Evolutionary conservation across 2,113 vertebrate genomes (phyloP).

Genomic region (Ciconia maguari): DNA sequence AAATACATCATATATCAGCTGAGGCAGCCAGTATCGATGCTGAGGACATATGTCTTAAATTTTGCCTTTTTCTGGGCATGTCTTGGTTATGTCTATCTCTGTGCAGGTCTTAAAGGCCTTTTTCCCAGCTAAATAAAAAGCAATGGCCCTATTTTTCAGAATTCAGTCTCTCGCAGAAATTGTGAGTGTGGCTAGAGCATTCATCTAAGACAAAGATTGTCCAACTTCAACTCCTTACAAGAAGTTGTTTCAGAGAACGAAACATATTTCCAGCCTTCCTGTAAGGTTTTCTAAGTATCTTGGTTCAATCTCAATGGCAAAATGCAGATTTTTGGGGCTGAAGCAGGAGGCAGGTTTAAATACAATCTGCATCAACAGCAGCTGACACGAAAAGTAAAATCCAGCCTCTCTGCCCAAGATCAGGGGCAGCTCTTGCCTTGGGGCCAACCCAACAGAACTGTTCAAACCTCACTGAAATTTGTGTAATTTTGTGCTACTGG

Average conservation of each 20-base stretch:
- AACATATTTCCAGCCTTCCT: neutral
- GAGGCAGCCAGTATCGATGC: neutral
- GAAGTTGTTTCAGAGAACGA: neutral
- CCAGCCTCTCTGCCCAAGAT: neutral
- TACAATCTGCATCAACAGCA: neutral
- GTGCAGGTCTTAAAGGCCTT: neutral
- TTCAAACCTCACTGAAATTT: neutral
- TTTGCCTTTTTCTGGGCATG: neutral
- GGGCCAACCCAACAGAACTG: neutral
- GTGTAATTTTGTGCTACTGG: neutral
- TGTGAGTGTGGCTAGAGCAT: neutral
- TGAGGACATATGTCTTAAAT: neutral
- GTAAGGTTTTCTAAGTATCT: neutral
- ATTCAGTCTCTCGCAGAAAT: neutral
- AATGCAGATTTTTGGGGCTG: neutral
- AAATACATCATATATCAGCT: neutral
- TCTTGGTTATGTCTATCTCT: neutral
- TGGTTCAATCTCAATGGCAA: neutral
- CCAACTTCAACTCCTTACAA: neutral
- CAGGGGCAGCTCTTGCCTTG: neutral
- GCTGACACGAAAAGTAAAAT: neutral
- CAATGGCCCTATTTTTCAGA: neutral
- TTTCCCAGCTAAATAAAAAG: neutral
- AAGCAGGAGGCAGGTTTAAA: neutral
- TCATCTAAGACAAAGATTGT: neutral